Base-by-base conservation (phyloP, 2,797 vertebrate genomes). In the Sebastes aleutianus region DNA sequence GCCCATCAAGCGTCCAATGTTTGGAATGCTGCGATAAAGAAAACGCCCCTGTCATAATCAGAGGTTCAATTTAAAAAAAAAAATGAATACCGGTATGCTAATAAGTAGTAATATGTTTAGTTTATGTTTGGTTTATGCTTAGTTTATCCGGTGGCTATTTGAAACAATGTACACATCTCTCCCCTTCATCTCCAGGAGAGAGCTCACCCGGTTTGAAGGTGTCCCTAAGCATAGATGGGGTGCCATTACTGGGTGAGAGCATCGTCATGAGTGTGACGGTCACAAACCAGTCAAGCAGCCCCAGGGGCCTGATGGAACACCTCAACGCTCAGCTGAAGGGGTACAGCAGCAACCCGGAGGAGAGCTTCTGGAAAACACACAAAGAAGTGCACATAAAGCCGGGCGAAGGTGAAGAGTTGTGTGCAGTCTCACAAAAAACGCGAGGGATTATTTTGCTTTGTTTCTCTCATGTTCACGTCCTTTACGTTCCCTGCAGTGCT, bases 301-400 rank as follows among this genome's bases (percentile, higher is more conserved):
- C 61, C 12, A 84, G 96, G 81, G 84, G 93, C 39, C 90, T 97
- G 83, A 92, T 84, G 83, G 88, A 96, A 66, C 92, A 94, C 43
- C 54, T 97, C 63, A 95, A 93, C 7, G 94, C 93, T 61, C 96
- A 97, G 92, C 69, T 93, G 11, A 91, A 97, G 78, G 85, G 94
- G 65, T 95, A 95, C 16, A 80, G 94, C 22, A 80, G 92, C 9
- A 87, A 58, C 27, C 91, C 93, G 0, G 59, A 84, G 58, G 29
- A 83, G 7, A 87, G 89, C 4, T 96, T 96, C 90, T 97, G 96
- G 95, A 91, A 87, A 58, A 59, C 84, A 3, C 86, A 77, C 1
- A 74, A 68, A 9, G 85, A 94, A 72, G 74, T 96, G 62, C 67
- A 85, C 36, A 79, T 97, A 5, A 59, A 56, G 78, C 91, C 96